Percentiles rank a stretch among this genome's conserved stretches.
Evolutionary conservation across 2,113 vertebrate species (phyloP).

Genomic region (Hydrochoerus hydrochaeris): DNA sequence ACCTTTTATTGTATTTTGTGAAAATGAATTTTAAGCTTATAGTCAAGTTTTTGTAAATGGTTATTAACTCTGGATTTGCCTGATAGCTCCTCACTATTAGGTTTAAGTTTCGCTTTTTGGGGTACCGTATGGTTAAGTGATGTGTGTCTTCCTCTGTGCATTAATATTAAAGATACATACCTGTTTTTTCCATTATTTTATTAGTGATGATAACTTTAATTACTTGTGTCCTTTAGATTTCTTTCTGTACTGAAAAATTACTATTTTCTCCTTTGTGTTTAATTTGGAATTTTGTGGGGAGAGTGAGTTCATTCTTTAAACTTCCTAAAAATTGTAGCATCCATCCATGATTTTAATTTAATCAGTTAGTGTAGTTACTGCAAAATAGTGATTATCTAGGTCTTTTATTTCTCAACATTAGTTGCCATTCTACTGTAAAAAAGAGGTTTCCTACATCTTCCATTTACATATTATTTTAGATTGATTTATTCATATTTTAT

Average conservation of each 20-base stretch:
- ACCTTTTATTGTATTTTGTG: not conserved
- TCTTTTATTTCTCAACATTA: conserved; percentile 12
- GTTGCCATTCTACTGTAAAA: conserved; percentile 47
- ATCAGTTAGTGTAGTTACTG: not conserved
- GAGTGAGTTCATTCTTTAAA: not conserved
- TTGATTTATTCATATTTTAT: conserved; percentile 9
- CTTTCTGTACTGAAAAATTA: not conserved
- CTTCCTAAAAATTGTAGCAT: not conserved
- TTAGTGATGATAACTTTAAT: not conserved
- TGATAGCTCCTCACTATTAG: not conserved
- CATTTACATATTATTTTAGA: not conserved
- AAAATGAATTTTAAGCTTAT: not conserved
- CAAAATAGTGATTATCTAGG: conserved; percentile 13
- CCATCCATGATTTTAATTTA: not conserved
- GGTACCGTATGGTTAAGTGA: not conserved
- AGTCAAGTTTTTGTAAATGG: not conserved
- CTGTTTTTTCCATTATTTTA: conserved; percentile 6
- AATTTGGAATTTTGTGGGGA: conserved; percentile 9
- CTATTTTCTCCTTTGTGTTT: conserved; percentile 40
- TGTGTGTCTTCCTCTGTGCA: not conserved
- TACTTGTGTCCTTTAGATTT: conserved; percentile 1
- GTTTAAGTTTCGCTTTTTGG: not conserved
- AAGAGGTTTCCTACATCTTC: not conserved
- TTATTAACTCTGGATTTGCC: not conserved
- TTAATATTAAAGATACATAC: not conserved